Evolutionary conservation across 2,797 vertebrate genomes (phyloP).

Genomic region (Sternotherus odoratus): DNA sequence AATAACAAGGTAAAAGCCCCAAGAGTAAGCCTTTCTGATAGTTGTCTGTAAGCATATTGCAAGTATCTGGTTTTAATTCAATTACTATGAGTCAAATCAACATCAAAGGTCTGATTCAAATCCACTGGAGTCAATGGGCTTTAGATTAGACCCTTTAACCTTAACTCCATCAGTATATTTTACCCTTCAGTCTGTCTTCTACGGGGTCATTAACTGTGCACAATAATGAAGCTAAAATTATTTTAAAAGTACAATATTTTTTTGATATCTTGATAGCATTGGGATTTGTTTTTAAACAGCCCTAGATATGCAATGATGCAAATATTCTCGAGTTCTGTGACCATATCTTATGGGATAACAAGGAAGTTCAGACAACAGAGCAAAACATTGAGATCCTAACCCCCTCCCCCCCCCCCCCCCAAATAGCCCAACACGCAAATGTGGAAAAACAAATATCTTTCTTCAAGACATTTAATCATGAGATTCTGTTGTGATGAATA

Average conservation of each 20-base stretch:
- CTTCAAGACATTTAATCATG: background rate
- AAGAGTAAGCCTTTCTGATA: background rate
- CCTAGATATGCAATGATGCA: background rate
- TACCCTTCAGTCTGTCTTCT: fast-evolving
- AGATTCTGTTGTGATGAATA: background rate
- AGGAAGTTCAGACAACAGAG: background rate
- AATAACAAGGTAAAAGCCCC: background rate
- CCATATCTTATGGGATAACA: background rate
- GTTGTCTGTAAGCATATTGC: background rate
- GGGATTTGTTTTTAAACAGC: background rate
- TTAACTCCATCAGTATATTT: background rate
- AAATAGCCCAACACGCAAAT: background rate
- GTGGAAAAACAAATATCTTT: background rate
- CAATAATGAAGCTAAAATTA: background rate
- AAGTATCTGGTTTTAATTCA: background rate
- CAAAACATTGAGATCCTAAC: fast-evolving
- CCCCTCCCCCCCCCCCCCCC: too few relatives aligned
- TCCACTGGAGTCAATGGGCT: background rate
- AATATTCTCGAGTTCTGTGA: background rate
- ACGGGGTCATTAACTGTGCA: background rate
- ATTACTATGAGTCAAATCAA: background rate
- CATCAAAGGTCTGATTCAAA: background rate
- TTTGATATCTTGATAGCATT: background rate
- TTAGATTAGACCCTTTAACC: background rate
- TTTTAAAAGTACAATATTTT: fast-evolving